Base-by-base conservation (phyloP, 1,140 invertebrate species). In the Antheraea pernyi region DNA sequence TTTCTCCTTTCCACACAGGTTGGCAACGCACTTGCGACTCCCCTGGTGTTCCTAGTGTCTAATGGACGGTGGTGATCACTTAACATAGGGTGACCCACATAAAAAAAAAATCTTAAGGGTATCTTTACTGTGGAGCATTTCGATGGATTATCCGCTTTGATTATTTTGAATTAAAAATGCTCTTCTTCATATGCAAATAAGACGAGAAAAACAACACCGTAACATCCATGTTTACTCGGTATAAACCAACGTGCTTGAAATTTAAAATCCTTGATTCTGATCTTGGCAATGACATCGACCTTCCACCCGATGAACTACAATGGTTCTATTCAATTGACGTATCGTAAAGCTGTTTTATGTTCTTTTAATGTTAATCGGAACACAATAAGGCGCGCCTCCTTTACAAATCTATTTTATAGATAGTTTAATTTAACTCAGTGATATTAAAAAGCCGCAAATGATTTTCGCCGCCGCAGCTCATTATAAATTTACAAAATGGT, bases 261-360 rank as follows among this genome's bases (percentile, higher is more conserved):
- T 18, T 37, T 10, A 64, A 36, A 36, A 61, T 72, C 72, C 70
- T 77, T 74, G 60, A 65, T 67, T 42, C 48, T 77, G 83, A 70
- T 79, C 85, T 85, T 87, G 82, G 78, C 85, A 81, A 76, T 85
- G 85, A 82, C 73, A 70, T 13, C 70, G 71, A 75, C 82, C 82
- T 84, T 78, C 46, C 46, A 13, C 16, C 16, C 11, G 46, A 13
- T n/a, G 16, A 59, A 71, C 70, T 48, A 75, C 79, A 80, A 81
- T 78, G 69, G 72, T 69, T 65, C 72, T 66, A 84, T 82, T 81
- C 73, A 82, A 80, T 71, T 64, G 70, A 65, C 70, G 70, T 73
- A 79, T 74, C 75, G 81, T 82, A 75, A 82, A 82, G 76, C 72
- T 72, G 73, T 81, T 86, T 87, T 88, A 86, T 83, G 75, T 84